These are phyloP conservation scores for Adelosebastes latens DNA, from an alignment of 2,797 vertebrate species.

Conservation along the genomic window DNA sequence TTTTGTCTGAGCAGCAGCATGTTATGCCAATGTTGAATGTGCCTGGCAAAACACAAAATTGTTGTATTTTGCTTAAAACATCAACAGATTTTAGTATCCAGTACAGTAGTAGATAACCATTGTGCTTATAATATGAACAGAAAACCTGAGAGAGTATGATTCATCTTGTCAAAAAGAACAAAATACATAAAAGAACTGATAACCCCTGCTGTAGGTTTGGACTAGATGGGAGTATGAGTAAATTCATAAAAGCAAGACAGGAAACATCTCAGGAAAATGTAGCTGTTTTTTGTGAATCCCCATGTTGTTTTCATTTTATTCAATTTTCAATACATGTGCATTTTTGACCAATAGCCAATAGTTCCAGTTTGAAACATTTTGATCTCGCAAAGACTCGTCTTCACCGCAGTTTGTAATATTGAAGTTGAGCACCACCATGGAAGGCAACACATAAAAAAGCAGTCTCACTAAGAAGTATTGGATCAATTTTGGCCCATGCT, in stretches of 20 bases:
- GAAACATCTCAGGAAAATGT: neutral
- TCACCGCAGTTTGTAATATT: neutral
- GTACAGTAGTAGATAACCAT: neutral
- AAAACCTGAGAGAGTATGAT: neutral
- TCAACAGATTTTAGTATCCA: neutral
- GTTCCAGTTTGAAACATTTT: neutral
- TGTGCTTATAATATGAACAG: neutral
- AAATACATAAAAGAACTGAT: neutral
- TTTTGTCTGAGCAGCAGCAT: conserved; percentile 29
- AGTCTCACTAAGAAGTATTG: neutral
- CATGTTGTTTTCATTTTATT: neutral
- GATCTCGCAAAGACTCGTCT: neutral
- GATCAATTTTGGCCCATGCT: neutral
- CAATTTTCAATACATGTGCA: neutral
- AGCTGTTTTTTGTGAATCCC: neutral
- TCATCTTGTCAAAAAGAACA: neutral
- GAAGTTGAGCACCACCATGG: neutral
- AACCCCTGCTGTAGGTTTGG: neutral
- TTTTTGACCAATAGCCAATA: neutral
- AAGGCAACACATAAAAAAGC: neutral
- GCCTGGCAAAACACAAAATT: neutral
- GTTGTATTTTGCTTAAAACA: neutral
- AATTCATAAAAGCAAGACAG: neutral
- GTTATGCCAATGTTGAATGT: conserved; percentile 3
- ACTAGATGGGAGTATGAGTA: neutral